These are phyloP conservation scores for Gryllus longicercus DNA, from an alignment of 2,888 invertebrate species.

Conservation along the genomic window DNA sequence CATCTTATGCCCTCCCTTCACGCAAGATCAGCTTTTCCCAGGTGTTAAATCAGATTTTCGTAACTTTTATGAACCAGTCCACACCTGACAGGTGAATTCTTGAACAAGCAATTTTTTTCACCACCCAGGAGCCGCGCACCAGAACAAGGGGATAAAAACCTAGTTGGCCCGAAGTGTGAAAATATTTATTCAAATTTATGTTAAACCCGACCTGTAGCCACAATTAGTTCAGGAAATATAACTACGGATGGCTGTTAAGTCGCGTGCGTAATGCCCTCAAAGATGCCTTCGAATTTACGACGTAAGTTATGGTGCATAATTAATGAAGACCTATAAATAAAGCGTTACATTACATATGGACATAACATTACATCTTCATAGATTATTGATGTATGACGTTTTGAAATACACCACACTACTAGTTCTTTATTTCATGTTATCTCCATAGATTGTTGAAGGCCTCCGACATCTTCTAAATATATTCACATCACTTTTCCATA, in stretches of 20 bases:
- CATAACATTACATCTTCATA: slow-evolving; percentile 17
- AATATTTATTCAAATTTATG: slow-evolving; percentile 17
- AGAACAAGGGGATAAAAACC: background rate
- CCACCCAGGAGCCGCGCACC: no score
- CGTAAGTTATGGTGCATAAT: background rate
- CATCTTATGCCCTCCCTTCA: no score
- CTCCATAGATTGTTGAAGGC: slow-evolving; percentile 5
- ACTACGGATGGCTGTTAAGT: background rate
- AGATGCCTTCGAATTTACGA: background rate
- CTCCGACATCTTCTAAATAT: background rate
- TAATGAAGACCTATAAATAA: background rate
- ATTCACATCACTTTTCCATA: slow-evolving; percentile 6
- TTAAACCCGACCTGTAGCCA: background rate
- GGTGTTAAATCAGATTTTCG: no score
- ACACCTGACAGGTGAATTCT: no score
- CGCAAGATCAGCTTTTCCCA: no score
- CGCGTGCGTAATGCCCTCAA: background rate
- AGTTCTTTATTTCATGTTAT: background rate
- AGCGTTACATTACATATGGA: background rate
- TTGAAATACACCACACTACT: slow-evolving; percentile 7
- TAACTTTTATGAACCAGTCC: no score
- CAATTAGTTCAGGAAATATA: slow-evolving; percentile 17
- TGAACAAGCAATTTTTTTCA: no score
- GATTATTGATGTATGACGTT: slow-evolving; percentile 11
- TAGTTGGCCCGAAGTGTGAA: background rate